Conservation (phyloP, 1,140 invertebrate species). For the Pseudomyrmex cubaensis region DNA sequence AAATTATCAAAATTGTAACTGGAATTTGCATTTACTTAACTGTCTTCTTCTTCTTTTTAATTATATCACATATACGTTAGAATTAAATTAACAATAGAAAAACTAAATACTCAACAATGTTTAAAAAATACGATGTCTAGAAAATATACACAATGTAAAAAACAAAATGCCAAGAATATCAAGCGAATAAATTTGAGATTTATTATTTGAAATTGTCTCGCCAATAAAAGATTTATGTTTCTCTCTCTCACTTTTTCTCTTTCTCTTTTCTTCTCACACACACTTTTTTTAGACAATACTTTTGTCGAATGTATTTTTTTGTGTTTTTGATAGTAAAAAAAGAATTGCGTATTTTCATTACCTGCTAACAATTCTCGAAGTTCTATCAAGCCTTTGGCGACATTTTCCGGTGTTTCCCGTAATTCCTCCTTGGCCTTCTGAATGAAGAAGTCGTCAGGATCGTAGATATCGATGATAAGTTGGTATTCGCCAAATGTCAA, state of each 20-base stretch:
- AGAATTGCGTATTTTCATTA: constrained; percentile 53
- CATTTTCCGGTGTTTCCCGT: constrained; percentile 83
- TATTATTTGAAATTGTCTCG: not conserved
- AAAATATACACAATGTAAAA: not conserved
- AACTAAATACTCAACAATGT: no score
- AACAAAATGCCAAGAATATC: not conserved
- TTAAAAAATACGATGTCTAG: not conserved
- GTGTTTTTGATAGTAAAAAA: not conserved
- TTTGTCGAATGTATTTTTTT: not conserved
- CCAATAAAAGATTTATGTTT: no score
- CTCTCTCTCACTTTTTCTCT: no score
- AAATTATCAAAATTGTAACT: no score
- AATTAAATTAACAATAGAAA: no score
- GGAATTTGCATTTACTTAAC: no score
- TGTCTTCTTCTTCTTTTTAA: not conserved
- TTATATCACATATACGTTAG: not conserved
- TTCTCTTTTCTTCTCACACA: no score
- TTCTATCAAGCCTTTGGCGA: constrained; percentile 75
- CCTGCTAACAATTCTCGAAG: constrained; percentile 81
- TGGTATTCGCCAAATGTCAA: constrained; percentile 70
- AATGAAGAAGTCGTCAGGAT: constrained; percentile 56
- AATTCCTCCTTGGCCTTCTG: constrained; percentile 81
- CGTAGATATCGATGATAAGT: constrained; percentile 71
- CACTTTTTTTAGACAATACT: not conserved
- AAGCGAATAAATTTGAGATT: not conserved